These are phyloP conservation scores for Ceramica pisi DNA, from an alignment of 2,888 invertebrate species.

Conservation along the genomic window DNA sequence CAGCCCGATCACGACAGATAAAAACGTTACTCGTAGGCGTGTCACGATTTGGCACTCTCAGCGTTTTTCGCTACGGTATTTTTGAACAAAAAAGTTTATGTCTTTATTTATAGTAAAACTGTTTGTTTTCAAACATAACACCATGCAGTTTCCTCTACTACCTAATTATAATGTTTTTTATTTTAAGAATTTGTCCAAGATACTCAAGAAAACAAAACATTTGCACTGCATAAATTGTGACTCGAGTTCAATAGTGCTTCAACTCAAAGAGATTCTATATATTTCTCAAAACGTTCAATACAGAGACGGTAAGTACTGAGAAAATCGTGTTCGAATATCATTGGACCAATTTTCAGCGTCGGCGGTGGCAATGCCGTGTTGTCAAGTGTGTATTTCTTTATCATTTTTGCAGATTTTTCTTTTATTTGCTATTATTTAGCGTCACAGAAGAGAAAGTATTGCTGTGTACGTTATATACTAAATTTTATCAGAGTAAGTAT, in stretches of 20 bases:
- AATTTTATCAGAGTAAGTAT: not conserved
- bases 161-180: conserved; percentile 12
- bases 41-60: conserved; percentile 62
- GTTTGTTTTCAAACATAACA: conserved; percentile 44
- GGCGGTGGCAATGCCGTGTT: conserved; percentile 52
- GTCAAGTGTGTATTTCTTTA: conserved; percentile 54
- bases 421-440: conserved; percentile 42
- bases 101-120: conserved; percentile 49
- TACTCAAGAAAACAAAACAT: conserved; percentile 22
- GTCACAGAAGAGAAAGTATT: conserved; percentile 33
- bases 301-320: conserved; percentile 56
- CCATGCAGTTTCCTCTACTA: not conserved
- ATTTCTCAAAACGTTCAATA: conserved; percentile 63
- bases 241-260: conserved; percentile 39
- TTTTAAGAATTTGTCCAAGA: conserved; percentile 17
- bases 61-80: conserved; percentile 56
- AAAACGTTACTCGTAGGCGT: conserved; percentile 60
- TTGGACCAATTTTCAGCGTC: conserved; percentile 68
- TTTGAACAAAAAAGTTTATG: conserved; percentile 58
- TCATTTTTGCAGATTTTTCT: conserved; percentile 37
- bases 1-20: conserved; percentile 62
- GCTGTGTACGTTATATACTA: not conserved
- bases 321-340: conserved; percentile 72
- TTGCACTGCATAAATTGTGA: conserved; percentile 39
- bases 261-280: conserved; percentile 52